A percentile compares a stretch with the other conserved stretches of the same genome.
Evolutionary conservation across 1,140 invertebrate species (phyloP).

Genomic region (Habropoda laboriosa): DNA sequence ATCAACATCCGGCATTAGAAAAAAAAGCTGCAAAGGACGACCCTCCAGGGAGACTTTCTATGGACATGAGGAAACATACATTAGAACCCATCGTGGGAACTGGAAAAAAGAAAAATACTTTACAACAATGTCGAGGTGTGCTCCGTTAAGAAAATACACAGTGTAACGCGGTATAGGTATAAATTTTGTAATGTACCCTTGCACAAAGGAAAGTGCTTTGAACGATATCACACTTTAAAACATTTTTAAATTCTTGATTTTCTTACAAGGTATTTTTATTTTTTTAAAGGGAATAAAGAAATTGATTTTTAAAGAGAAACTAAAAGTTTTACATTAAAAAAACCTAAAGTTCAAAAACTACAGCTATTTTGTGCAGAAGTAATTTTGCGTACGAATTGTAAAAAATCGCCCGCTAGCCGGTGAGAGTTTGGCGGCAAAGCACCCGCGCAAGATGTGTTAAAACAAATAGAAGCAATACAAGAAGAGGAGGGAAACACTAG

Average conservation of each 20-base stretch:
- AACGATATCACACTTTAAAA: neutral
- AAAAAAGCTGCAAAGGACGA: neutral
- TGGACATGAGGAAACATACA: conserved; percentile 12
- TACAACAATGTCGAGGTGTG: conserved; percentile 16
- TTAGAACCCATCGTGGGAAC: conserved; percentile 15
- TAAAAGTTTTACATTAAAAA: conserved; percentile 12
- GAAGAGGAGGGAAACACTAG: too few species aligned
- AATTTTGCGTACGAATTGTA: conserved; percentile 10
- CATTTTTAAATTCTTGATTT: conserved; percentile 20
- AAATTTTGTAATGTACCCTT: conserved; percentile 19
- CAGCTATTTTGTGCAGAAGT: neutral
- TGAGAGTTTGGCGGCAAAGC: neutral
- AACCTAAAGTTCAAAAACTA: neutral
- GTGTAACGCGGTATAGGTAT: conserved; percentile 2
- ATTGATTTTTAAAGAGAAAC: too few species aligned
- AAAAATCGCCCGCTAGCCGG: neutral
- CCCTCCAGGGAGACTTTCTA: neutral
- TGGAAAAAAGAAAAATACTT: conserved; percentile 23
- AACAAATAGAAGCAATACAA: too few species aligned
- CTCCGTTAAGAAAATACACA: conserved; percentile 14
- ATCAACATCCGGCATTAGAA: neutral
- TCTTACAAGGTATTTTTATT: neutral
- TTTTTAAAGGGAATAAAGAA: neutral
- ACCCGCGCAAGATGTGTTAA: neutral
- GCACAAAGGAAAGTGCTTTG: conserved; percentile 14